Evolutionary conservation across 1,140 invertebrate genomes (phyloP).

Genomic region (Philopotamus ludificatus): DNA sequence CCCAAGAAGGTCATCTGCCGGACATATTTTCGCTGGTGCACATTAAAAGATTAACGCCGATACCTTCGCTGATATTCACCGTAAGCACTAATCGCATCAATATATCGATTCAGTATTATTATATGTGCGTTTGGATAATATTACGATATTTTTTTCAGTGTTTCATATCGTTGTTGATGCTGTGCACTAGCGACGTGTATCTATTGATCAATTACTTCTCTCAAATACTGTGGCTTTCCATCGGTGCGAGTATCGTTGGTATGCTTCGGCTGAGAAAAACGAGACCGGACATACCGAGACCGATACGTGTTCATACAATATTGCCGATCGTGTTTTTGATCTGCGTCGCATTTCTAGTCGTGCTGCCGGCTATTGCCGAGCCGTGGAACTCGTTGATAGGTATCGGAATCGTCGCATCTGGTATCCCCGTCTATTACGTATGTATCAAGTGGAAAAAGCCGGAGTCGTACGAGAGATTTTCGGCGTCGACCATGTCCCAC

Average conservation of each 20-base stretch:
- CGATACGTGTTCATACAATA: constrained; percentile 77
- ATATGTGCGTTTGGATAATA: neutral
- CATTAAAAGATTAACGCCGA: constrained; percentile 71
- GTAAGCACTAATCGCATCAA: constrained; percentile 53
- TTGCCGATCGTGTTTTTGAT: constrained; percentile 83
- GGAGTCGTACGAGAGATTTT: constrained; percentile 47
- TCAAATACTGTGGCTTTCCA: constrained; percentile 76
- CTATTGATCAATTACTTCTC: constrained; percentile 78
- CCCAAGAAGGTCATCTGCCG: constrained; percentile 81
- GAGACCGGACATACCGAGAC: constrained; percentile 72
- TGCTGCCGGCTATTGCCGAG: constrained; percentile 74
- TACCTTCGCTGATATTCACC: constrained; percentile 77
- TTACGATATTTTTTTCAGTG: constrained; percentile 59
- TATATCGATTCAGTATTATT: neutral
- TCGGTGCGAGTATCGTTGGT: constrained; percentile 72
- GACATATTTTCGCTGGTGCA: constrained; percentile 77
- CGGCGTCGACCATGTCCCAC: constrained; percentile 49
- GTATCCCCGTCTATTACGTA: constrained; percentile 87
- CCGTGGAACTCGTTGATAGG: constrained; percentile 83
- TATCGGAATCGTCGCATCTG: constrained; percentile 77
- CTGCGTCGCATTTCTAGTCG: constrained; percentile 79
- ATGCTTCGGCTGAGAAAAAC: constrained; percentile 74
- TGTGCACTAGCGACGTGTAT: constrained; percentile 70
- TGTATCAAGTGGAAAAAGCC: constrained; percentile 87
- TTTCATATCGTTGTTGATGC: constrained; percentile 68